Evolutionary conservation across 2,888 invertebrate species (phyloP).

Genomic region (Leptinotarsa haldemani): DNA sequence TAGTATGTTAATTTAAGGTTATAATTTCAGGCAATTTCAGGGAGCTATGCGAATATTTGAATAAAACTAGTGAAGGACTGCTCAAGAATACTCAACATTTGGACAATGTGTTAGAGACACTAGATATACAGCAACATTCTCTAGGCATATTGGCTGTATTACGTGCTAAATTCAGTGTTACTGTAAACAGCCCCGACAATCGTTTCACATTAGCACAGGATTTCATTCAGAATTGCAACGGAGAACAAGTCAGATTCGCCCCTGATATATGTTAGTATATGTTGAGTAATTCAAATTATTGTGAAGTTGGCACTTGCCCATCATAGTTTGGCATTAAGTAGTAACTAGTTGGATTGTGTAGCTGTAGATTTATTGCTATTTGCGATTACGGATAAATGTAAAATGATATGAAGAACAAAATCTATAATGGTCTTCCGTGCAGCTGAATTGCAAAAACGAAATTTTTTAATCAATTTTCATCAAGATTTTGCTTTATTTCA

Average conservation of each 20-base stretch:
- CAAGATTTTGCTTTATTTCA: too few species aligned
- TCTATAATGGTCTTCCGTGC: too few species aligned
- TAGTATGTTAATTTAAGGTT: constrained; percentile 49
- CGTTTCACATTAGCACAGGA: constrained; percentile 82
- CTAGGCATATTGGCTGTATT: constrained; percentile 87
- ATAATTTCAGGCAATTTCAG: constrained; percentile 77
- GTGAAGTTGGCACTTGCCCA: not conserved
- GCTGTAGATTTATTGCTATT: too few species aligned
- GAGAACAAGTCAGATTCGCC: constrained; percentile 89
- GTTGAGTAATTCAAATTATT: not conserved
- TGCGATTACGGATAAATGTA: too few species aligned
- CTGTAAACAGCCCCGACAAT: constrained; percentile 66
- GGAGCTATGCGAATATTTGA: constrained; percentile 79
- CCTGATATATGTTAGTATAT: constrained; percentile 82
- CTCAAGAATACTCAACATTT: constrained; percentile 86
- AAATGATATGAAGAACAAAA: too few species aligned
- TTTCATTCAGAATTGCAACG: constrained; percentile 87
- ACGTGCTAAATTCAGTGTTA: constrained; percentile 79
- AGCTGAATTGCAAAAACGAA: too few species aligned
- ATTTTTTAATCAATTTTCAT: too few species aligned
- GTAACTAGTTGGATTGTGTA: too few species aligned
- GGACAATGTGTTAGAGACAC: constrained; percentile 89
- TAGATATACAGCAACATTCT: constrained; percentile 92
- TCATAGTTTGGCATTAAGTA: not conserved
- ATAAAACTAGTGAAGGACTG: constrained; percentile 83